phyloP scores from a whole-genome alignment of 2,797 vertebrate species.

The Cyclopterus lumpus region DNA sequence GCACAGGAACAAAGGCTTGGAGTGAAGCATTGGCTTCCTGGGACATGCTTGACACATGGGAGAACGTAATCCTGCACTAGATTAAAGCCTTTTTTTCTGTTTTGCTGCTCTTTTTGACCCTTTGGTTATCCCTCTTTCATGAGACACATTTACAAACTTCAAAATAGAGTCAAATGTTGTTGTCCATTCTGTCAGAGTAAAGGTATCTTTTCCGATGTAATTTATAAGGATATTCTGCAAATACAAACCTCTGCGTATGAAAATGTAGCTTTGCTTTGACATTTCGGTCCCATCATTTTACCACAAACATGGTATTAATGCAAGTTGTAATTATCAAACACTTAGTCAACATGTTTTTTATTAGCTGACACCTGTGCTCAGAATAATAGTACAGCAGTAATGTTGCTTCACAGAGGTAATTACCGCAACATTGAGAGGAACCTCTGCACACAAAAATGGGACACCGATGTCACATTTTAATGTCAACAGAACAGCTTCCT shows the following conservation, averaged over 20 bases:
- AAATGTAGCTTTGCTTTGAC: neutral
- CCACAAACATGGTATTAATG: neutral
- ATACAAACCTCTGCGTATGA: neutral
- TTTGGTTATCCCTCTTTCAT: neutral
- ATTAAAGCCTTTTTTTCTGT: neutral
- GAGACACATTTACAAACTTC: neutral
- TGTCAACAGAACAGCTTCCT: neutral
- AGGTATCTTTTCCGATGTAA: neutral
- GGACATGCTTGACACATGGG: conserved; percentile 15
- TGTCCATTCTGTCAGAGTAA: neutral
- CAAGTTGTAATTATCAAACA: conserved; percentile 22
- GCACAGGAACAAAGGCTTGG: conserved; percentile 39
- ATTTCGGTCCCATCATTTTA: conserved; percentile 4
- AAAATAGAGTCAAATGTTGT: neutral
- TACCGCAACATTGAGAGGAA: conserved; percentile 11
- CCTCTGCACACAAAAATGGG: neutral
- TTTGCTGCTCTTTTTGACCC: neutral
- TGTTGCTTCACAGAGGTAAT: neutral
- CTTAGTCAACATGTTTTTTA: conserved; percentile 19
- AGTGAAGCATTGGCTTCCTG: conserved; percentile 7
- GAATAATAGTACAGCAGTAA: neutral
- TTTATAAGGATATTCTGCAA: neutral
- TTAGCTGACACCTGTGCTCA: conserved; percentile 29
- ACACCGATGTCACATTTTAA: neutral
- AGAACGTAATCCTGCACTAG: conserved; percentile 3